Evolutionary conservation across 2,888 invertebrate genomes (phyloP), one percentile per base, ranked within the genome.

Genomic region (Drosophila nr. perissopoda): DNA sequence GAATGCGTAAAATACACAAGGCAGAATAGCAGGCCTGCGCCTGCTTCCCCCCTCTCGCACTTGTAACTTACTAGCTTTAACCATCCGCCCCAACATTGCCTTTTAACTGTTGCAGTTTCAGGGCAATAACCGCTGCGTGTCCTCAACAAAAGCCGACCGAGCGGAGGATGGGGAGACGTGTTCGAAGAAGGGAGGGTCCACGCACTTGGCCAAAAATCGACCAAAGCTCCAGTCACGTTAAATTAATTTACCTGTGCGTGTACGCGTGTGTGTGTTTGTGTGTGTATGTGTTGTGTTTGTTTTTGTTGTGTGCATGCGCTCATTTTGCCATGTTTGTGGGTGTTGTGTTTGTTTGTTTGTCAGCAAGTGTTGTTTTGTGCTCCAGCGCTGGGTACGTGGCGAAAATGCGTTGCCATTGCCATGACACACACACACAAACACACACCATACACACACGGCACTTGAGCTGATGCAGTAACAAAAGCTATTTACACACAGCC

Each of bases 201-300:
- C 79, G 80, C 82, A 74, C 85, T 79, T 89, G 82, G 77, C 73
- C 83, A 74, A 88, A 88, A 89, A 77, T 80, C 88, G 88, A 81
- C 86, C 81, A 81, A 79, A 79, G 84, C 83, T 86, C 78, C 86
- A 90, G 90, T 90, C 90, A 90, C 87, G 87, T 88, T 90, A 88
- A 88, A 88, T 88, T 88, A 88, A 88, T 88, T 88, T 88, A 88
- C 89, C 89, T 74, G 64, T 58, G 58, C 67, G 56, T 61, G 59
- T 49, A 18, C 29, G n/a, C 21, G 48, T 29, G 21, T 36, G 53
- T 36, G 36, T 38, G 42, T 52, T 38, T 69, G 65, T 53, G 40
- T 59, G 48, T 57, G 53, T 70, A 46, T 33, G 31, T 42, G 60
- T 40, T 46, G 31, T n/a, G 66, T 74, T 31, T 51, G 54, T 58